A percentile compares a stretch with the other conserved stretches of the same genome.
Evolutionary conservation across 2,888 invertebrate species (phyloP).

Genomic region (Synanthedon myopaeformis): DNA sequence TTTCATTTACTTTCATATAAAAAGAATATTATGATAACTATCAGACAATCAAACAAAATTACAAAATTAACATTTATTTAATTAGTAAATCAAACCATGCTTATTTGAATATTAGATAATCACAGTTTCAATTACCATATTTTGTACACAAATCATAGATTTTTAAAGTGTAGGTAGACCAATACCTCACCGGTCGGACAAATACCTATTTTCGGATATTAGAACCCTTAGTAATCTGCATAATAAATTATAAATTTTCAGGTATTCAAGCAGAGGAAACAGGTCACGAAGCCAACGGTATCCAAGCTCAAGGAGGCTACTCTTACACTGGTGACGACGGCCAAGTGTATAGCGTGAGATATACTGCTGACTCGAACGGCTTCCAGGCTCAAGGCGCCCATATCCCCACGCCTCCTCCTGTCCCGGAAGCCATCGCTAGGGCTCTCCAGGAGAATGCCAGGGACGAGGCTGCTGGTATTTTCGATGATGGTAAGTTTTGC

Average conservation of each 20-base stretch:
- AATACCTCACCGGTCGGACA: too few species aligned
- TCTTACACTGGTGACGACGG: conserved; percentile 73
- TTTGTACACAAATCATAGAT: too few species aligned
- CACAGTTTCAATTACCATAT: too few species aligned
- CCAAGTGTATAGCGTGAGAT: conserved; percentile 62
- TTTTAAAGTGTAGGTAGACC: too few species aligned
- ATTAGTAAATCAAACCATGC: too few species aligned
- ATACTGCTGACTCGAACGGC: conserved; percentile 53
- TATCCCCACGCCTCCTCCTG: conserved; percentile 69
- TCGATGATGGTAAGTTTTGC: conserved; percentile 52
- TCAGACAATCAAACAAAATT: too few species aligned
- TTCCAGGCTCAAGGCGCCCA: conserved; percentile 69
- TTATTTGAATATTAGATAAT: too few species aligned
- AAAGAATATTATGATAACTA: too few species aligned
- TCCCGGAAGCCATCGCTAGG: conserved; percentile 68
- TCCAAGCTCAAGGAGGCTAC: conserved; percentile 68
- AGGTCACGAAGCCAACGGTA: conserved; percentile 51
- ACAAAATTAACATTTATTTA: too few species aligned
- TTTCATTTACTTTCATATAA: too few species aligned
- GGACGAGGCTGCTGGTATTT: conserved; percentile 66
- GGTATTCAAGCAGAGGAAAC: conserved; percentile 55
- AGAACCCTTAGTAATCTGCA: too few species aligned
- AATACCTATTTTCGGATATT: too few species aligned
- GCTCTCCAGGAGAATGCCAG: conserved; percentile 61
- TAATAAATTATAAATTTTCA: conserved; percentile 10